A percentile compares a stretch with the other conserved stretches of the same genome.
Conservation (phyloP, 2,888 invertebrate species). For the Platynereis dumerilii region DNA sequence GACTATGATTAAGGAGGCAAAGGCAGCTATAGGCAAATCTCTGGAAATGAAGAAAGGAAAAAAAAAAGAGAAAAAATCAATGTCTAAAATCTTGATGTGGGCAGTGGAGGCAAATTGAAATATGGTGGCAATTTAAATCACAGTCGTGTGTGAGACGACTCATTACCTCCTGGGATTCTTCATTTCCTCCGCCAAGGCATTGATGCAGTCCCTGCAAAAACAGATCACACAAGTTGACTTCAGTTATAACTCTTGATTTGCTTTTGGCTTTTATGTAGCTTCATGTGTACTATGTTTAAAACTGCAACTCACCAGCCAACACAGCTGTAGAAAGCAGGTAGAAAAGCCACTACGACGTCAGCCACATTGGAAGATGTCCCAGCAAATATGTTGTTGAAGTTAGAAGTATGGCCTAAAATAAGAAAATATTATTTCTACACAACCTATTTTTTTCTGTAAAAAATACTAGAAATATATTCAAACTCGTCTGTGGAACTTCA, state of each 20-base stretch:
- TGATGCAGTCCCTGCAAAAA: slow-evolving; percentile 11
- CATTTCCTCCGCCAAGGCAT: slow-evolving; percentile 14
- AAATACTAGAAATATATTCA: too few species aligned
- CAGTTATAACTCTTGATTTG: too few species aligned
- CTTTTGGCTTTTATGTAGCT: too few species aligned
- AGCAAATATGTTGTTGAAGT: slow-evolving; percentile 3
- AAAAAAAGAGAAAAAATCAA: neutral
- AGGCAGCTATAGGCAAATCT: slow-evolving; percentile 18
- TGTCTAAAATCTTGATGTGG: too few species aligned
- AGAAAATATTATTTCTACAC: too few species aligned
- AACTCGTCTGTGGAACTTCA: too few species aligned
- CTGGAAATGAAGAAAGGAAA: slow-evolving; percentile 8
- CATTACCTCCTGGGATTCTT: slow-evolving; percentile 9
- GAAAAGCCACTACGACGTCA: slow-evolving; percentile 2
- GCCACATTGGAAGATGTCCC: neutral
- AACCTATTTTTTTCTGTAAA: too few species aligned
- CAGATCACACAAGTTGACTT: too few species aligned
- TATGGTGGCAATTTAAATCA: too few species aligned
- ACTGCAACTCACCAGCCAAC: neutral
- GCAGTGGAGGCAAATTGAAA: too few species aligned
- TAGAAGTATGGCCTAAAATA: neutral
- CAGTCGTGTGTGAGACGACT: too few species aligned
- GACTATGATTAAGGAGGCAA: slow-evolving; percentile 11
- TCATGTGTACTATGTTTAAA: too few species aligned
- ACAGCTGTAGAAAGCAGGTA: neutral